Evolutionary conservation across 2,113 vertebrate genomes (phyloP).

Genomic region (Pseudorasbora parva): DNA sequence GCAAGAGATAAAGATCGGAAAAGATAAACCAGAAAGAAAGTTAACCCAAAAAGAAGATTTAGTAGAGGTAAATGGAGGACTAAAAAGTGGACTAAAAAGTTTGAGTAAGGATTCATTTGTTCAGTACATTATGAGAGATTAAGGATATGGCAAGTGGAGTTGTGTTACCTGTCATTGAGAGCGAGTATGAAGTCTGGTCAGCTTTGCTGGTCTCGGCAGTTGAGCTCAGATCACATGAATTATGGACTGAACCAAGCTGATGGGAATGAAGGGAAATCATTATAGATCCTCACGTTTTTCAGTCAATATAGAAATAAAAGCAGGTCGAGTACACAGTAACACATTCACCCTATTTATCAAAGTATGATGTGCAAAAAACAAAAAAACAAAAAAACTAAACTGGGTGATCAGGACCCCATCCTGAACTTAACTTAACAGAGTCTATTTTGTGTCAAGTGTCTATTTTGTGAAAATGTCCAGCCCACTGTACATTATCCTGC

Average conservation of each 20-base stretch:
- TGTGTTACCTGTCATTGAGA: constrained; percentile 72
- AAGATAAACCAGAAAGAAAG: constrained; percentile 28
- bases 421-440: too few relatives aligned
- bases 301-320: background rate
- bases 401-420: too few relatives aligned
- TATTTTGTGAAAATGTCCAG: too few relatives aligned
- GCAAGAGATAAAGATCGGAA: constrained; percentile 29
- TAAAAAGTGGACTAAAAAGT: background rate
- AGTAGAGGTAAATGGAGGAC: background rate
- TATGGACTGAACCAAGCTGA: constrained; percentile 34
- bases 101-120: background rate
- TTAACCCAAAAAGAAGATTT: background rate
- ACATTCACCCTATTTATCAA: background rate
- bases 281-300: background rate
- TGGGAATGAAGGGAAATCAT: constrained; percentile 54
- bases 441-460: too few relatives aligned
- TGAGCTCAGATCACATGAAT: constrained; percentile 49
- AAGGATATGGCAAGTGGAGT: background rate
- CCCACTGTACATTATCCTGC: too few relatives aligned
- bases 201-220: constrained; percentile 33
- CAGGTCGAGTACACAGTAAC: background rate
- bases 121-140: background rate
- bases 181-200: constrained; percentile 60
- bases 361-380: background rate
- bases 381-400: too few relatives aligned